Evolutionary conservation across 2,888 invertebrate genomes (phyloP).

Genomic region (Ectropis crepuscularia): DNA sequence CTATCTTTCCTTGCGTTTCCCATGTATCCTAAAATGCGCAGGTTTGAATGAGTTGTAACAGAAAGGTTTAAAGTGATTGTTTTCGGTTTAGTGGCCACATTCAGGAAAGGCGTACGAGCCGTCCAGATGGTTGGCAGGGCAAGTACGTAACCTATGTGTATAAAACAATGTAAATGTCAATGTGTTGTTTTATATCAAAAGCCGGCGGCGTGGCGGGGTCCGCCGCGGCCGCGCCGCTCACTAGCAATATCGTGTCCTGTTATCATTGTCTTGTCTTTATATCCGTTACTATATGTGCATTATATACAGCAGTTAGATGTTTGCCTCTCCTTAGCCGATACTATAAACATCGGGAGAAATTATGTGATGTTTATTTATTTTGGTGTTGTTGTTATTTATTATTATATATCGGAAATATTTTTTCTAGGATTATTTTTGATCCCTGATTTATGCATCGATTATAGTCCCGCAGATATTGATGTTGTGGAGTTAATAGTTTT

Average conservation of each 20-base stretch:
- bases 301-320: slow-evolving; percentile 80
- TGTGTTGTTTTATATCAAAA: slow-evolving; percentile 72
- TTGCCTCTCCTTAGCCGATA: slow-evolving; percentile 81
- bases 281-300: slow-evolving; percentile 81
- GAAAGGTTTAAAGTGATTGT: slow-evolving; percentile 71
- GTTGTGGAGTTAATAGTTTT: slow-evolving; percentile 77
- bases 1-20: slow-evolving; percentile 58
- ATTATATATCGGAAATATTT: slow-evolving; percentile 65
- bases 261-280: slow-evolving; percentile 78
- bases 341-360: slow-evolving; percentile 71
- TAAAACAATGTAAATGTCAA: slow-evolving; percentile 76
- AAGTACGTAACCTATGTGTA: slow-evolving; percentile 92
- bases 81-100: slow-evolving; percentile 96
- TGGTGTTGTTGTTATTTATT: slow-evolving; percentile 78
- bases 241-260: slow-evolving; percentile 80
- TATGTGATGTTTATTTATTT: slow-evolving; percentile 79
- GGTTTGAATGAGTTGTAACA: slow-evolving; percentile 56
- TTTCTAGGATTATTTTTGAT: slow-evolving; percentile 75
- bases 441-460: slow-evolving; percentile 78
- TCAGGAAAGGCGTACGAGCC: slow-evolving; percentile 99
- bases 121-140: slow-evolving; percentile 99
- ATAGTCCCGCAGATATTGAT: slow-evolving; percentile 81
- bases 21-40: slow-evolving; percentile 55
- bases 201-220: slow-evolving; percentile 49
- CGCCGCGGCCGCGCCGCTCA: slow-evolving; percentile 54